Evolutionary conservation across 2,113 vertebrate species (phyloP).

Genomic region (Sclerurus mexicanus): DNA sequence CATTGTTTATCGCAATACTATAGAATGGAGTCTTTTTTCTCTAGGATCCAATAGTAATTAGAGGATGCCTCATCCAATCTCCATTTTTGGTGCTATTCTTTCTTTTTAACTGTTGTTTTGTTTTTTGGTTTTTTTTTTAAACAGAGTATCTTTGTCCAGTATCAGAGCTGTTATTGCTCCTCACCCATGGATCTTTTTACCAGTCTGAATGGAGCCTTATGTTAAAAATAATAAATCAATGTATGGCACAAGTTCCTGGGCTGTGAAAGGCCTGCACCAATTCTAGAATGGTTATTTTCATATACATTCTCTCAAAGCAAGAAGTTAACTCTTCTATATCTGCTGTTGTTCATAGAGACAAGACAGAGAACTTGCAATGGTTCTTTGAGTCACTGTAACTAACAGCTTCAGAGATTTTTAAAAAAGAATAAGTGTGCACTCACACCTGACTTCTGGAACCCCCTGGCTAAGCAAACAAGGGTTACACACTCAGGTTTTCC

Average conservation of each 20-base stretch:
- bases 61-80: not conserved
- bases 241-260: not conserved
- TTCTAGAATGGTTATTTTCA: not conserved
- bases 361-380: not conserved
- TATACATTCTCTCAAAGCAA: not conserved
- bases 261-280: not conserved
- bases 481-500: not conserved
- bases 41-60: not conserved
- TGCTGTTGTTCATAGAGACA: not conserved
- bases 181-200: not conserved
- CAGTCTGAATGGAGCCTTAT: accelerated
- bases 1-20: too few relatives aligned
- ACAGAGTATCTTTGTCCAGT: not conserved
- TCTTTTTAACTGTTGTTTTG: not conserved
- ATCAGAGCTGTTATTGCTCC: not conserved
- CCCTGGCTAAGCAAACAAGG: accelerated
- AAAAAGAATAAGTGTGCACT: too few relatives aligned
- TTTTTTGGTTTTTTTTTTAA: not conserved
- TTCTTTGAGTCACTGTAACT: not conserved
- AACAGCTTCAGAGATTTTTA: not conserved
- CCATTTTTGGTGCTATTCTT: not conserved
- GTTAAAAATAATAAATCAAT: not conserved
- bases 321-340: not conserved
- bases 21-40: not conserved
- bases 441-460: not conserved